Evolutionary conservation across 2,797 vertebrate genomes (phyloP), one percentile per base, ranked within the genome.

Genomic region (Myiothlypis chrysogaster): DNA sequence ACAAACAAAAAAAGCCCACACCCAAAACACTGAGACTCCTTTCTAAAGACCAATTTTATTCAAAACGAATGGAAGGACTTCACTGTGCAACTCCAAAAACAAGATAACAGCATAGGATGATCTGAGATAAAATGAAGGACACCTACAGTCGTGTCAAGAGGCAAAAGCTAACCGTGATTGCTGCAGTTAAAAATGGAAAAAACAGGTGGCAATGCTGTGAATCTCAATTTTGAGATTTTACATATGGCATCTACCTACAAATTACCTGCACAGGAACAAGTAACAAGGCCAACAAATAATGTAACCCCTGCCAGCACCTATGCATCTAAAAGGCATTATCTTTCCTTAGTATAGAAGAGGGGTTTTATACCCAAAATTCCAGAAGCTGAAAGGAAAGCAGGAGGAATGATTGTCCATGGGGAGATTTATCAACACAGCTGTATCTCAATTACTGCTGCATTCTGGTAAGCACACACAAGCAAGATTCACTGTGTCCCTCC

Each of bases 191-290:
- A 73, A 68, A 37, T 5, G 12, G n/a, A n/a, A 76, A 79, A 17
- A 86, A 93, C 24, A 78, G 61, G 65, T 1, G 0, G 35, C 0
- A 2, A 65, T 0, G 1, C 11, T 47, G 35, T 6, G 65, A 72
- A 87, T 57, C 8, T 73, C 56, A 43, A 7, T 64, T 91, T n/a
- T 77, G 32, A 72, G 22, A 73, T 66, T 84, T 81, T 34, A 34
- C 12, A 14, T 28, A 41, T 5, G 9, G 47, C 10, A n/a, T 19
- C 55, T 82, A 88, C 47, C 49, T 71, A 64, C 16, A 78, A 57
- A 56, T 35, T 80, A 77, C 41, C 30, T 65, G 53, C 43, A 80
- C 30, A 64, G 34, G 47, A n/a, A 81, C 27, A 7, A 82, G 8
- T 28, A 92, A 35, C 15, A 85, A 56, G 14, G 43, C 30, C 37